These are phyloP conservation scores for Donacobius atricapilla DNA, from an alignment of 2,113 vertebrate genomes.

Conservation along the genomic window DNA sequence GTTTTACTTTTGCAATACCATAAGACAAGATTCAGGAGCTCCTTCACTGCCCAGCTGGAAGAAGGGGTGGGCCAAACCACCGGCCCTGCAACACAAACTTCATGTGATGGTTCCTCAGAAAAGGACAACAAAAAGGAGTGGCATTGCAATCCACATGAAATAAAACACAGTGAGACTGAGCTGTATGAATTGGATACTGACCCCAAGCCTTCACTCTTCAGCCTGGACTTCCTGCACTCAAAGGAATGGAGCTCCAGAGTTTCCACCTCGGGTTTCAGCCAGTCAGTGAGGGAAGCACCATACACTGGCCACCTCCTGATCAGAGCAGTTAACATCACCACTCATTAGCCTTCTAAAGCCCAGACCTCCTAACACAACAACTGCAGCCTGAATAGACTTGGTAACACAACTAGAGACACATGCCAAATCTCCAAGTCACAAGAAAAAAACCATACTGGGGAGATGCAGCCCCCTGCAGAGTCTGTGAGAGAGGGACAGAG, in stretches of 20 bases:
- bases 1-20: neutral
- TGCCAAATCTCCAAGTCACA: neutral
- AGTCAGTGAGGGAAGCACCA: neutral
- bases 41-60: neutral
- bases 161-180: neutral
- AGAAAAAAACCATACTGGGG: neutral
- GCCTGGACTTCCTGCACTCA: neutral
- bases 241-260: neutral
- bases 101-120: neutral
- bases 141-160: neutral
- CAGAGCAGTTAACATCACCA: neutral
- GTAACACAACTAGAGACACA: neutral
- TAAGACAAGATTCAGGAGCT: neutral
- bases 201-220: neutral
- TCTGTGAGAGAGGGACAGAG: neutral
- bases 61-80: neutral
- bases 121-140: neutral
- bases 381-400: neutral
- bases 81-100: neutral
- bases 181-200: rapidly evolving
- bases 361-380: neutral
- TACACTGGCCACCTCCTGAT: neutral
- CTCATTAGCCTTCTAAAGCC: neutral
- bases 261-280: neutral
- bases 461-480: neutral